Conservation (phyloP, 2,797 vertebrate genomes). For the Pelodytes ibericus region DNA sequence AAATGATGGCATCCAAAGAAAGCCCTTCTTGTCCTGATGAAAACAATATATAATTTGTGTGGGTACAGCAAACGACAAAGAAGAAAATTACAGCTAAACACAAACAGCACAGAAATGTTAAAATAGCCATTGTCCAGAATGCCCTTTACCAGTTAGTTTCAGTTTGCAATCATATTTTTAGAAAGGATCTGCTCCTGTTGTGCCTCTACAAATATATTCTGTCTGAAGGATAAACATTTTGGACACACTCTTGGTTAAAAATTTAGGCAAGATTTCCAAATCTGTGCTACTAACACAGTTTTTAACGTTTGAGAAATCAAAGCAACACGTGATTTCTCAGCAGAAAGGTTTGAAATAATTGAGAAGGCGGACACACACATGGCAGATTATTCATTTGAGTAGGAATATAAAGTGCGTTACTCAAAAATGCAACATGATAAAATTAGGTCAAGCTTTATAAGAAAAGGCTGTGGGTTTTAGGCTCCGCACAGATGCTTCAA, state of each 20-base stretch:
- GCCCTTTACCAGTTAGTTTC: too few relatives aligned
- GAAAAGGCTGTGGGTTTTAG: not conserved
- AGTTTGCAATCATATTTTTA: too few relatives aligned
- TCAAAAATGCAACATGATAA: not conserved
- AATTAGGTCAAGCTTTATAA: not conserved
- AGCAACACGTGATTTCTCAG: not conserved
- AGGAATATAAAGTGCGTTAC: not conserved
- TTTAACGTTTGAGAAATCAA: not conserved
- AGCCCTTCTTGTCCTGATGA: too few relatives aligned
- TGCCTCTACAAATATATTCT: too few relatives aligned
- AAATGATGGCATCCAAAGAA: too few relatives aligned
- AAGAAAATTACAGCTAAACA: too few relatives aligned
- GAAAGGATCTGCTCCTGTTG: too few relatives aligned
- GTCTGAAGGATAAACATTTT: too few relatives aligned
- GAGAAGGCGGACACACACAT: not conserved
- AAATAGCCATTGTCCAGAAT: too few relatives aligned
- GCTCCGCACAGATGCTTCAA: not conserved
- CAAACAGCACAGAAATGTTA: too few relatives aligned
- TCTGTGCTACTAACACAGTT: not conserved
- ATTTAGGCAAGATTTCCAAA: not conserved
- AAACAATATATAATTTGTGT: too few relatives aligned
- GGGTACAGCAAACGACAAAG: too few relatives aligned
- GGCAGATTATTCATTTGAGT: slow-evolving; percentile 4
- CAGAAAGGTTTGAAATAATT: not conserved
- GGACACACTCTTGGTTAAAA: not conserved